These are phyloP conservation scores for Parotia lawesii DNA, from an alignment of 2,113 vertebrate genomes.

Conservation along the genomic window DNA sequence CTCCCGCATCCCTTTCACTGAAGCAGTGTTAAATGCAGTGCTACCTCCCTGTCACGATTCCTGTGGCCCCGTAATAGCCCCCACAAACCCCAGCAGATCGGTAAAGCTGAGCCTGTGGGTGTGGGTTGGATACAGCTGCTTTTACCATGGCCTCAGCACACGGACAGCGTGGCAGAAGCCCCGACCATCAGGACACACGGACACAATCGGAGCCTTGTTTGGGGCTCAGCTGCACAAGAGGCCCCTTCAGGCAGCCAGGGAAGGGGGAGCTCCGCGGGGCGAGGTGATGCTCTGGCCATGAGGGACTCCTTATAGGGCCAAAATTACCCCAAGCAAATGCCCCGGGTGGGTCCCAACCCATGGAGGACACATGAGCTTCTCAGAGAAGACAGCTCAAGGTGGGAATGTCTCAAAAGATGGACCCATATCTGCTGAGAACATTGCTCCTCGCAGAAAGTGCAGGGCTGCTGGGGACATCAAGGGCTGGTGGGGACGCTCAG, in stretches of 20 bases:
- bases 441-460: not conserved
- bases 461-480: not conserved
- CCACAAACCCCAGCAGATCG: not conserved
- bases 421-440: not conserved
- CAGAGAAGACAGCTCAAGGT: not conserved
- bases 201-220: slow-evolving; percentile 50
- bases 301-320: not conserved
- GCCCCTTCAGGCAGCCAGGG: not conserved
- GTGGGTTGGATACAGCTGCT: not conserved
- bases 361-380: rapidly evolving
- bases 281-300: not conserved
- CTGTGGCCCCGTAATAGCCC: rapidly evolving
- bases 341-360: not conserved
- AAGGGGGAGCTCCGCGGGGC: not conserved
- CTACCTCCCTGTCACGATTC: rapidly evolving
- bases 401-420: not conserved
- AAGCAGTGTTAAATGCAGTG: not conserved
- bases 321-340: not conserved
- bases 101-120: not conserved
- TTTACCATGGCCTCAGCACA: not conserved
- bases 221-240: slow-evolving; percentile 1
- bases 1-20: not conserved
- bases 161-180: rapidly evolving
- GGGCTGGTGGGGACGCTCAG: rapidly evolving
- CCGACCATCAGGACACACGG: not conserved